Conservation (phyloP, 2,113 vertebrate genomes). For the Asarcornis scutulata region DNA sequence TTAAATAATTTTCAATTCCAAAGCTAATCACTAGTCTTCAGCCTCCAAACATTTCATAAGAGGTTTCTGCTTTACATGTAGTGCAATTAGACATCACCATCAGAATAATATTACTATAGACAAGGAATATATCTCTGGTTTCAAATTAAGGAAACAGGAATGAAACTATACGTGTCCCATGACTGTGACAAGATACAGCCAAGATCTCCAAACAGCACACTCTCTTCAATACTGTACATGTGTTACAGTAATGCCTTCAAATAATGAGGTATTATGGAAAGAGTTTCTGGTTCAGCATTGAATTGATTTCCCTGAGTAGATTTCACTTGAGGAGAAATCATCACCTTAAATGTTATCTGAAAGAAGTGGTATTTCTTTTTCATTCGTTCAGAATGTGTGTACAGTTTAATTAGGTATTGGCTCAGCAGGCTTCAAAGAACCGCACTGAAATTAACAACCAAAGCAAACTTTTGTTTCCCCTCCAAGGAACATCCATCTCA, state of each 20-base stretch:
- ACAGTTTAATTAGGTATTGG: constrained; percentile 29
- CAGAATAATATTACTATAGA: neutral
- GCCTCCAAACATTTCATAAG: neutral
- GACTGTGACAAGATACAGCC: neutral
- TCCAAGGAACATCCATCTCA: neutral
- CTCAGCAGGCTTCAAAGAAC: constrained; percentile 16
- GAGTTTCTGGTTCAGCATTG: constrained; percentile 13
- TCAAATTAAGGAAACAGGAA: constrained; percentile 13
- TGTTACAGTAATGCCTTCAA: neutral
- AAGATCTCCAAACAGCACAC: neutral
- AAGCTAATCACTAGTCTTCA: constrained; percentile 27
- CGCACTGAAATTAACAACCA: neutral
- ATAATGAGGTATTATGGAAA: constrained; percentile 4
- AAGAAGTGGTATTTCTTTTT: constrained; percentile 5
- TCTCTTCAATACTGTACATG: neutral
- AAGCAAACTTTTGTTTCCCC: neutral
- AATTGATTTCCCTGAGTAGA: constrained; percentile 48
- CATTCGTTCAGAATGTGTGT: neutral
- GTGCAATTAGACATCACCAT: neutral
- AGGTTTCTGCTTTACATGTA: neutral
- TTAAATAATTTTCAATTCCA: constrained; percentile 21
- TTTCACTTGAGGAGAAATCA: neutral
- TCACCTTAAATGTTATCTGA: constrained; percentile 41
- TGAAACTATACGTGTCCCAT: neutral
- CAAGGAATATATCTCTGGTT: neutral